These are phyloP conservation scores for Sebastes baramenuke DNA, from an alignment of 2,797 vertebrate genomes.

Conservation along the genomic window DNA sequence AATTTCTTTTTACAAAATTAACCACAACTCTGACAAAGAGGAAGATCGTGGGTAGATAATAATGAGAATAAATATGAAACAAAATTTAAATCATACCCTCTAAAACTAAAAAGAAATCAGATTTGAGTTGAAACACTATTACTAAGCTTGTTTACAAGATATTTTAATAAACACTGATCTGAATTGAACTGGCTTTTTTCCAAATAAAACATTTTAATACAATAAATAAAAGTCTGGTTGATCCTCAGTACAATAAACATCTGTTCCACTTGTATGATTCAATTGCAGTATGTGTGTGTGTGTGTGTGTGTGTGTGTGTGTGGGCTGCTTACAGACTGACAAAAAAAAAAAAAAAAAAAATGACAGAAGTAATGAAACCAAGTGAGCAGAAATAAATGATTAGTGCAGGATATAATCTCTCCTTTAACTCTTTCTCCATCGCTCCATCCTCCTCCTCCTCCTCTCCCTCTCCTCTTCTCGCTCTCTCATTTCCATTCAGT, in stretches of 20 bases:
- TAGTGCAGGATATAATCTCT: conserved; percentile 48
- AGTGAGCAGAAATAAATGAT: conserved; percentile 58
- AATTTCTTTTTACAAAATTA: too few relatives aligned
- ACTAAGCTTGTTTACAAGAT: too few relatives aligned
- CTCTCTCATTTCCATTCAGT: conserved; percentile 56
- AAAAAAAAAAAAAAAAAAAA: neutral
- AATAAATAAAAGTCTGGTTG: conserved; percentile 14
- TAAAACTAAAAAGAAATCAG: too few relatives aligned
- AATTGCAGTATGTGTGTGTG: conserved; percentile 18
- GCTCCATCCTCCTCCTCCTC: neutral
- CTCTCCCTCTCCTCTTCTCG: too few relatives aligned
- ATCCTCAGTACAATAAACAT: conserved; percentile 40
- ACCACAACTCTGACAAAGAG: too few relatives aligned
- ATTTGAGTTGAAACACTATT: too few relatives aligned
- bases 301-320: conserved; percentile 1
- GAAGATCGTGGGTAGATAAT: too few relatives aligned
- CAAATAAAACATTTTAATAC: neutral
- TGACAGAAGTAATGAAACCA: conserved; percentile 39
- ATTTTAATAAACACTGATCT: too few relatives aligned
- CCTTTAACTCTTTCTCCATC: conserved; percentile 38
- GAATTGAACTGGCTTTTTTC: neutral
- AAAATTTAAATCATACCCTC: too few relatives aligned
- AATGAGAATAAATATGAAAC: too few relatives aligned
- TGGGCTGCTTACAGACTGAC: neutral
- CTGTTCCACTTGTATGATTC: conserved; percentile 53